Evolutionary conservation across 2,797 vertebrate species (phyloP).

Genomic region (Catamblyrhynchus diadema): DNA sequence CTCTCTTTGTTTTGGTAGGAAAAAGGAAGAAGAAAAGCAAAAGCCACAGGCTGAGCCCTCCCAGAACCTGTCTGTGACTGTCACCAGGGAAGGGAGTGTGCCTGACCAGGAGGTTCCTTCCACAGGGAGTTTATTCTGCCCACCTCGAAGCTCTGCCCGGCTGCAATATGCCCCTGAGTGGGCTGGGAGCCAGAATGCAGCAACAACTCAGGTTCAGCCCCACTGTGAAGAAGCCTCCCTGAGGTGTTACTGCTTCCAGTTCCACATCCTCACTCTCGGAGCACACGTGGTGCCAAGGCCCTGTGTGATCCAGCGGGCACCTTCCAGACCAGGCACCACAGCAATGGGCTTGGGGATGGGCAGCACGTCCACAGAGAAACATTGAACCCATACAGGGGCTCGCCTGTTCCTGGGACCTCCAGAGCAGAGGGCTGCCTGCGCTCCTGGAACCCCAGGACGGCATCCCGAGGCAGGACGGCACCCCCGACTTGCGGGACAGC

Average conservation of each 20-base stretch:
- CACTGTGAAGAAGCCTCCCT: not conserved
- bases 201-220: not conserved
- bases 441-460: rapidly evolving
- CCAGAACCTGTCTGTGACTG: not conserved
- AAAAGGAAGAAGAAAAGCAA: not conserved
- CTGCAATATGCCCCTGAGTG: rapidly evolving
- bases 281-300: not conserved
- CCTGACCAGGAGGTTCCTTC: not conserved
- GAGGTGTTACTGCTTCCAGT: not conserved
- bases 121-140: not conserved
- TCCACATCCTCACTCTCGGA: not conserved
- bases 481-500: not conserved
- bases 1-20: not conserved
- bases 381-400: not conserved
- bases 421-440: not conserved
- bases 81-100: rapidly evolving
- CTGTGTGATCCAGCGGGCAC: not conserved
- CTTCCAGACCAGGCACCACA: not conserved
- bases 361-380: not conserved
- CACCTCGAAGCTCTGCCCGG: rapidly evolving
- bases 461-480: not conserved
- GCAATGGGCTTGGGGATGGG: not conserved
- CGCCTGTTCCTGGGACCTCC: not conserved
- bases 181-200: not conserved
- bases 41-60: not conserved